phyloP scores from a whole-genome alignment of 2,113 vertebrate genomes.

The Halcyon malimbica region DNA sequence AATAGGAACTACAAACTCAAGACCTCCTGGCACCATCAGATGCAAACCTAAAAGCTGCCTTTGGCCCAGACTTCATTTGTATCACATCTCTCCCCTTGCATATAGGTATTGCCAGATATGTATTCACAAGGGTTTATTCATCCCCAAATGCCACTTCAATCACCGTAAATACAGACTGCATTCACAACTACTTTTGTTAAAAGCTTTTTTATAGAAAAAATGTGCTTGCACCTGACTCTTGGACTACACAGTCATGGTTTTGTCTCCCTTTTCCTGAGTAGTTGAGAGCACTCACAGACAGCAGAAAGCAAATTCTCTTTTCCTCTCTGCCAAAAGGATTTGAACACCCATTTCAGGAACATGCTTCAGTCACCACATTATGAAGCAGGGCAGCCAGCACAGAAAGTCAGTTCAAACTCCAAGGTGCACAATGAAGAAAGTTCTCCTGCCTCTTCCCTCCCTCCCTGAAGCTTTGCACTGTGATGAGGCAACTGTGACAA shows the following conservation, averaged over 20 bases:
- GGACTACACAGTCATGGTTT: fast-evolving
- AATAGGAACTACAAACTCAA: not conserved
- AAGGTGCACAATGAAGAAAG: fast-evolving
- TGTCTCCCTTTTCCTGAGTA: not conserved
- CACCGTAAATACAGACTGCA: not conserved
- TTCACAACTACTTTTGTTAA: not conserved
- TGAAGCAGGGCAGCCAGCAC: not conserved
- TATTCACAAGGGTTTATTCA: not conserved
- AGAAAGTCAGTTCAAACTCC: not conserved
- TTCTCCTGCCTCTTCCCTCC: not conserved
- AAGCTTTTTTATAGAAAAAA: not conserved
- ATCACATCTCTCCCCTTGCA: not conserved
- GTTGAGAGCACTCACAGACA: not conserved
- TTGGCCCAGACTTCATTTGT: not conserved
- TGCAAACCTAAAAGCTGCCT: not conserved
- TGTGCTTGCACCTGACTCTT: not conserved
- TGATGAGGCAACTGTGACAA: not conserved
- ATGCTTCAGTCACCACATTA: not conserved
- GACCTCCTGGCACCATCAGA: not conserved
- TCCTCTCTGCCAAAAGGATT: not conserved
- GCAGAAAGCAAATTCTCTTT: not conserved
- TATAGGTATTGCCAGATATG: not conserved
- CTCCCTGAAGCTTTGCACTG: not conserved
- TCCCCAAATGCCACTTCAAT: not conserved
- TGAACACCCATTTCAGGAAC: not conserved